A percentile compares a stretch with the other conserved stretches of the same genome.
These are phyloP conservation scores for Mus caroli DNA, from an alignment of 2,797 vertebrate genomes.

Conservation along the genomic window DNA sequence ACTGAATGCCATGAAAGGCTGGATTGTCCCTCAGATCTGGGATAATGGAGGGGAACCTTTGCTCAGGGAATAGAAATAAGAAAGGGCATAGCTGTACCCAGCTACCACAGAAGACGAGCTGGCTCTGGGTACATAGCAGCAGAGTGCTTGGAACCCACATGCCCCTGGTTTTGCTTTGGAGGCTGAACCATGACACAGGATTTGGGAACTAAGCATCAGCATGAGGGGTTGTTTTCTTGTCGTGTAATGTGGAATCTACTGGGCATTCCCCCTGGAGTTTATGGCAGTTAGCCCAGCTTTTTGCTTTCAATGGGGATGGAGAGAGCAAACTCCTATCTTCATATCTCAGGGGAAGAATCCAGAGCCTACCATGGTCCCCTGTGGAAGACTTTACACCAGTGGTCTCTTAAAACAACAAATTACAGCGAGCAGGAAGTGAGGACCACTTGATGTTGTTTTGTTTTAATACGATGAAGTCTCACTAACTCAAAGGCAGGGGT, in stretches of 20 bases:
- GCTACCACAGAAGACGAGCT: neutral
- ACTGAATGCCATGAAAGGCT: neutral
- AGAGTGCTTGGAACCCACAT: neutral
- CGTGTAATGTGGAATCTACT: neutral
- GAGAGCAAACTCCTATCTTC: neutral
- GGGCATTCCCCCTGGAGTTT: neutral
- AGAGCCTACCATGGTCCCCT: neutral
- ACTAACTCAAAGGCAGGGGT: conserved; percentile 14
- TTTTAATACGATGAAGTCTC: neutral
- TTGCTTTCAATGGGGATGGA: neutral
- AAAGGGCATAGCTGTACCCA: neutral
- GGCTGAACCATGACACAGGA: neutral
- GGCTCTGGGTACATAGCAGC: neutral
- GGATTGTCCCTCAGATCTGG: neutral
- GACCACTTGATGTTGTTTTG: neutral
- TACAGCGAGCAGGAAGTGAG: neutral
- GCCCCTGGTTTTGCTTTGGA: neutral
- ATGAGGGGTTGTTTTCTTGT: neutral
- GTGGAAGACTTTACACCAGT: neutral
- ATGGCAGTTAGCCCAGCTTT: neutral
- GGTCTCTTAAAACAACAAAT: neutral
- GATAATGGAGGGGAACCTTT: neutral
- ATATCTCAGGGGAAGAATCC: neutral
- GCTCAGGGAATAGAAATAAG: neutral
- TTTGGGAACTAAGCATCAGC: neutral